Base-by-base conservation (phyloP, 2,888 invertebrate genomes). In the Uloborus plumipes region DNA sequence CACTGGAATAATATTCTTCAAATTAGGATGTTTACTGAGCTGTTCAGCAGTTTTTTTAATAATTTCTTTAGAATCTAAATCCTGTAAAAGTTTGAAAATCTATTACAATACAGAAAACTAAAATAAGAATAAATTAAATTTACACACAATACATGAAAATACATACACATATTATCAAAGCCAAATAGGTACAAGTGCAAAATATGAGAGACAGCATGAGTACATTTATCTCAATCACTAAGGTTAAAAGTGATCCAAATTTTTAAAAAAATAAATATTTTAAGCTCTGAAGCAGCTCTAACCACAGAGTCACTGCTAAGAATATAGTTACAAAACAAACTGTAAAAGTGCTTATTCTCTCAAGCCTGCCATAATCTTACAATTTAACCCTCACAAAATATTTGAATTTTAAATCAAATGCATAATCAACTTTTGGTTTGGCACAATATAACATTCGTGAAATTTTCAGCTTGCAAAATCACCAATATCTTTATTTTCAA, bases 1-100 rank as follows among this genome's bases (percentile, higher is more conserved):
- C 66, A 92, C 91, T 9, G 91, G 88, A 67, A 90, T 84, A 50
- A 91, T 89, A 65, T 90, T 88, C 76, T 87, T 87, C 65, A 90
- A 87, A 11, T 88, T 86, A 15, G 87, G 85, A 73, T 88, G 87
- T 22, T 87, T 87, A 84, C 88, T 88, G 80, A 91, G 86, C 50
- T 87, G 87, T 65, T 87, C 86, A 14, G 89, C 89, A 69, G 91
- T 86, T 9, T 87, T 86, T 82, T 90, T 88, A 71, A 91, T 90
- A 18, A 88, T 86, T 22, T 85, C 75, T 20, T 85, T 88, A 81
- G 87, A 88, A 84, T 90, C 88, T 66, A 90, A 71, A 50, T 86
- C 87, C 89, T 90, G 85, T 11, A 64, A 64, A 64, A 47, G 2
- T 13, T 55, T 20, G 1, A 62, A 7, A 62, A 62, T 9, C 1